These are phyloP conservation scores for Oncorhynchus tshawytscha DNA, from an alignment of 2,113 vertebrate species.

Conservation along the genomic window DNA sequence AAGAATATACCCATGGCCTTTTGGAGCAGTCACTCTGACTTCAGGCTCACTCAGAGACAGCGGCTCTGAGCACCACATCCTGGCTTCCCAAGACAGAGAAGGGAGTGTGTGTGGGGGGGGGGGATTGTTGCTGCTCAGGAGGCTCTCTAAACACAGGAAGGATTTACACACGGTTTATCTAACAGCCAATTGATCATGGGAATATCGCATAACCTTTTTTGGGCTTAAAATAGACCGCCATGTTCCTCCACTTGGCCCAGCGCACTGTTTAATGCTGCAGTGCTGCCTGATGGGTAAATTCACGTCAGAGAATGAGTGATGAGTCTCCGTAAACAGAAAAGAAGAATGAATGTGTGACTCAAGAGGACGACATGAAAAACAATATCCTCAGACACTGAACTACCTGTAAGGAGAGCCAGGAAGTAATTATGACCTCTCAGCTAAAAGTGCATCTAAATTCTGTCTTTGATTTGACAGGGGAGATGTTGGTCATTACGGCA, in stretches of 20 bases:
- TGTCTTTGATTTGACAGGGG: not conserved
- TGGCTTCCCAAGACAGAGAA: not conserved
- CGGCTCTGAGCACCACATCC: not conserved
- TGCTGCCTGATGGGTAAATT: conserved; percentile 48
- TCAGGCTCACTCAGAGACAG: not conserved
- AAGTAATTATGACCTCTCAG: not conserved
- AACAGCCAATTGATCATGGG: conserved; percentile 55
- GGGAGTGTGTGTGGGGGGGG: not conserved
- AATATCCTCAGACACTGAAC: not conserved
- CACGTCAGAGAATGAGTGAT: conserved; percentile 26
- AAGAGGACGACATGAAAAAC: conserved; percentile 21
- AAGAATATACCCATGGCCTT: not conserved
- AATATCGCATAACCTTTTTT: conserved; percentile 68
- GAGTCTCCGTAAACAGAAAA: conserved; percentile 34
- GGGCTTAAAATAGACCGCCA: conserved; percentile 61
- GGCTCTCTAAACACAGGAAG: conserved; percentile 67
- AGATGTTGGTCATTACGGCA: not conserved
- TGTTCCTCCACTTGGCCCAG: conserved; percentile 35
- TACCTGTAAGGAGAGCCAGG: not conserved
- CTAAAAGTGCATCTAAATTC: not conserved
- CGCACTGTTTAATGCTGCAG: conserved; percentile 44
- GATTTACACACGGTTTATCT: conserved; percentile 67
- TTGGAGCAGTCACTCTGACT: not conserved
- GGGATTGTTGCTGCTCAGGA: conserved; percentile 51
- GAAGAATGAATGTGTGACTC: conserved; percentile 25